Conservation (phyloP, 1,140 invertebrate species). For the Magallana ariakensis region DNA sequence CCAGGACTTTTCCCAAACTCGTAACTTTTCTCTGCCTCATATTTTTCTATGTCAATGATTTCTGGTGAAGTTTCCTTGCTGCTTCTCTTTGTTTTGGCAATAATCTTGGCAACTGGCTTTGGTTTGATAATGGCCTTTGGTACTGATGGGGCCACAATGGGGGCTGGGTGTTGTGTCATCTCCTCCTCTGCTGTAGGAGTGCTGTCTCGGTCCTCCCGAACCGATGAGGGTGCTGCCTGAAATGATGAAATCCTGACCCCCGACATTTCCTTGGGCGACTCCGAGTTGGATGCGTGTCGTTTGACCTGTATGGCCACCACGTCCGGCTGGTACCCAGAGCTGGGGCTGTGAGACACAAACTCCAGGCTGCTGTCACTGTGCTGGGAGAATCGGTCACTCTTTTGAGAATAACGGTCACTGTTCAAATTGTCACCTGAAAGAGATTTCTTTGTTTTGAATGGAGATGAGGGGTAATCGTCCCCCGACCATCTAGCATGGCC, state of each 20-base stretch:
- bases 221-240: conserved; percentile 79
- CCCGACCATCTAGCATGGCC: conserved; percentile 72
- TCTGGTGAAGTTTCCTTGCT: conserved; percentile 72
- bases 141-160: conserved; percentile 84
- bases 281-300: conserved; percentile 65
- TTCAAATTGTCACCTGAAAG: conserved; percentile 76
- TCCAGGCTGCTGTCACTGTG: conserved; percentile 60
- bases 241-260: conserved; percentile 86
- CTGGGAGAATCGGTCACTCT: conserved; percentile 51
- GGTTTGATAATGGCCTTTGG: conserved; percentile 87
- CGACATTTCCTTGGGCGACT: conserved; percentile 63
- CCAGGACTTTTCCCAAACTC: conserved; percentile 66
- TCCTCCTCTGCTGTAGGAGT: conserved; percentile 67
- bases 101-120: conserved; percentile 90
- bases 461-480: conserved; percentile 56
- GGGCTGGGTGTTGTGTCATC: conserved; percentile 50
- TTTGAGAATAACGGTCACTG: conserved; percentile 62
- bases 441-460: conserved; percentile 69
- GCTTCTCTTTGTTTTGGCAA: conserved; percentile 82
- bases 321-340: conserved; percentile 73
- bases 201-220: conserved; percentile 63
- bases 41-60: conserved; percentile 68
- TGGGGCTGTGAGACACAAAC: conserved; percentile 47
- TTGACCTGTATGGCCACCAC: conserved; percentile 80
- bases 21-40: conserved; percentile 67